Evolutionary conservation across 2,113 vertebrate species (phyloP), one percentile per base, ranked within the genome.

Genomic region (Istiophorus platypterus): DNA sequence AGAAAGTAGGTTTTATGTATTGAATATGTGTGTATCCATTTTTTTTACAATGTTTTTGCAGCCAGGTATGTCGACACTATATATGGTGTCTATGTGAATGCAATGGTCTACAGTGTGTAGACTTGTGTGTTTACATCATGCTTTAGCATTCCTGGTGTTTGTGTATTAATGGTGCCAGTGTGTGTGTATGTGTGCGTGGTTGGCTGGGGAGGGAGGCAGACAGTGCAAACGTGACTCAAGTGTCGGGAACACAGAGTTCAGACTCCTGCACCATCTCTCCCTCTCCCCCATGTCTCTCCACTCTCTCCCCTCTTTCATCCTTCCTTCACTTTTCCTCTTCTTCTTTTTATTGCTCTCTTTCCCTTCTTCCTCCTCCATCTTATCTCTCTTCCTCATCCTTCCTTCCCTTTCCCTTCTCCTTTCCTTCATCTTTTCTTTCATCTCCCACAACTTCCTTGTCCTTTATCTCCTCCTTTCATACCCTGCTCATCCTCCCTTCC

Each of bases 161-260:
- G 78, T 49, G 52, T 63, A 49, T 68, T 12, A 68, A 56, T 39
- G 0, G 49, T 80, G 71, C 31, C 76, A 34, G 70, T 51, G 76
- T 58, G 20, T 61, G 49, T 57, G 64, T 78, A 15, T 17, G 20
- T 31, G 51, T 68, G 57, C 61, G 64, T 74, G 82, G 27, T 72
- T 54, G 68, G 13, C 57, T 7, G 52, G 31, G 37, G 80, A 84
- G 52, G 82, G 80, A 75, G 24, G 82, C 91, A 92, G 92, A 94
- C 91, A 85, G 86, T 65, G 74, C 68, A 76, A 89, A 92, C 88
- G 90, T 92, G 92, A 94, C 89, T 85, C 10, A 76, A 85, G 77
- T 84, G 85, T 88, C 65, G 73, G 90, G 92, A 89, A 92, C 87
- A 85, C 41, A 79, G 78, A 88, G 90, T 93, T 91, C 90, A 92